phyloP scores from a whole-genome alignment of 2,797 vertebrate genomes.

The Rhynchonycteris naso region DNA sequence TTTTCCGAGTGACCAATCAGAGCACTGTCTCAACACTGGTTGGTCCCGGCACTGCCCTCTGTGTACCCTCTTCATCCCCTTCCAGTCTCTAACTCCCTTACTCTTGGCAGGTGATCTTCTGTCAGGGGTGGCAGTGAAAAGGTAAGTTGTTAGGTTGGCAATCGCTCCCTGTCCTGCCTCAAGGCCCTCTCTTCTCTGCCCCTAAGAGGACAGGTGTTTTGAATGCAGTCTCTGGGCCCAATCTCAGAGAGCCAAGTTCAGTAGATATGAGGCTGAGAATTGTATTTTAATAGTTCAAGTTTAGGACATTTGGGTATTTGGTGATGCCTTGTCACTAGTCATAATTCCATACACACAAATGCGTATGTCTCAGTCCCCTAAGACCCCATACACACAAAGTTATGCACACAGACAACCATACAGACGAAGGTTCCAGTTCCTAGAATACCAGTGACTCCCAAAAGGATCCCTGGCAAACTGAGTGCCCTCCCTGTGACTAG shows the following conservation, averaged over 20 bases:
- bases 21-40: neutral
- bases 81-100: neutral
- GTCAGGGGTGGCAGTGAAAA: neutral
- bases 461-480: neutral
- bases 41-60: neutral
- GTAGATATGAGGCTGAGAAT: neutral
- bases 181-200: neutral
- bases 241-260: neutral
- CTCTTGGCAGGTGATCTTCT: neutral
- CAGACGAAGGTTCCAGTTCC: neutral
- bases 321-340: neutral
- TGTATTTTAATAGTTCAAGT: neutral
- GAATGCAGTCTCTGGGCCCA: neutral
- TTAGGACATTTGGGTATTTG: neutral
- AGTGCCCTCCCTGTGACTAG: neutral
- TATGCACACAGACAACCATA: neutral
- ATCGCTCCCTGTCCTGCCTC: neutral
- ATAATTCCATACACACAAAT: neutral
- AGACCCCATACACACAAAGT: no score
- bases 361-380: neutral
- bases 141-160: neutral
- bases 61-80: neutral
- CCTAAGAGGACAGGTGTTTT: neutral
- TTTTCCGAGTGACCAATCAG: neutral
- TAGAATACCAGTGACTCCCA: neutral